A percentile compares a stretch with the other conserved stretches of the same genome.
These are phyloP conservation scores for Onychomys leucogaster DNA, from an alignment of 2,797 vertebrate genomes.

Conservation along the genomic window DNA sequence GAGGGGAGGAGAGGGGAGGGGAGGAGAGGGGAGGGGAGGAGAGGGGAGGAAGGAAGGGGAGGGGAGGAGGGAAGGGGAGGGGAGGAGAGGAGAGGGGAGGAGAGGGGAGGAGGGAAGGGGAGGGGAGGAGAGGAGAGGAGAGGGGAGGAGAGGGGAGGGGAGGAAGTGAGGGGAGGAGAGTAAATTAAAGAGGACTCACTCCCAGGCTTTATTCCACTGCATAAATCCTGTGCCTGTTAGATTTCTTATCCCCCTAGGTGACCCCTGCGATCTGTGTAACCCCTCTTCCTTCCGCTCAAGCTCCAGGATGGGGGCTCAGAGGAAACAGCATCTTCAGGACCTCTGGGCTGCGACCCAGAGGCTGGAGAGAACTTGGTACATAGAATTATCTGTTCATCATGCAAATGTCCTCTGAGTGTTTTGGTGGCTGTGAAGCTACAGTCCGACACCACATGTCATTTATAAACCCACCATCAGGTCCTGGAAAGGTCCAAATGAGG, in stretches of 20 bases:
- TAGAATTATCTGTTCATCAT: not conserved
- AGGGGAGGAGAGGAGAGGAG: no score
- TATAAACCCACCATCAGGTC: not conserved
- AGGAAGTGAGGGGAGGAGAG: not conserved
- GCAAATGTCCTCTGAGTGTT: not conserved
- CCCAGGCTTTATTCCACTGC: not conserved
- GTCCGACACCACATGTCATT: no score
- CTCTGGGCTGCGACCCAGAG: not conserved
- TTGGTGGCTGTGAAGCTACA: fast-evolving
- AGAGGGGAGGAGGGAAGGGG: no score
- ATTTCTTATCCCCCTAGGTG: not conserved
- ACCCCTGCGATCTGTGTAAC: not conserved
- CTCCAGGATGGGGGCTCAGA: not conserved
- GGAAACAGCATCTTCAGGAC: not conserved
- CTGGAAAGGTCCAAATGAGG: not conserved
- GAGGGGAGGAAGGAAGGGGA: not conserved
- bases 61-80: no score
- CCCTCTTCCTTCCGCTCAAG: not conserved
- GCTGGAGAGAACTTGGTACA: not conserved
- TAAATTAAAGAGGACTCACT: not conserved
- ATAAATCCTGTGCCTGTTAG: not conserved
- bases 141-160: not conserved
- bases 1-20: not conserved
- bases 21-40: not conserved
- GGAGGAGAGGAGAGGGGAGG: no score